These are phyloP conservation scores for Plutella xylostella DNA, from an alignment of 2,888 invertebrate species.

Conservation along the genomic window DNA sequence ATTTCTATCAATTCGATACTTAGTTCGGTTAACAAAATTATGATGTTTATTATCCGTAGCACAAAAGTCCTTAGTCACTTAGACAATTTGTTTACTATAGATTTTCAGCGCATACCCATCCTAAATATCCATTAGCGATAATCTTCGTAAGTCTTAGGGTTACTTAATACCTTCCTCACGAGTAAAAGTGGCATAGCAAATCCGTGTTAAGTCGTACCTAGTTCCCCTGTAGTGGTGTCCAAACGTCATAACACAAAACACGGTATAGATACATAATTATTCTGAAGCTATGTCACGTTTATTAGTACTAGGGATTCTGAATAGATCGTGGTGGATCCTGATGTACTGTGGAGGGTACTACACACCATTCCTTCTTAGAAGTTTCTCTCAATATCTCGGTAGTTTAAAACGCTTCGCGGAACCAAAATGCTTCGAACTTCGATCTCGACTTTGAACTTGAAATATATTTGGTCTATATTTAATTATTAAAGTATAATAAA, in stretches of 20 bases:
- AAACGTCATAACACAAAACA: no score
- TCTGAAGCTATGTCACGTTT: no score
- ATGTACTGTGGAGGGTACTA: not conserved
- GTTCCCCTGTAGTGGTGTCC: no score
- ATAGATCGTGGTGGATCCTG: not conserved
- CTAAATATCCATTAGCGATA: not conserved
- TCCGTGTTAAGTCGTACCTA: no score
- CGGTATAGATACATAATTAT: no score
- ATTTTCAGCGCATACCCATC: no score
- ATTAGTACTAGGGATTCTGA: no score
- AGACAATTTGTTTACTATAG: not conserved
- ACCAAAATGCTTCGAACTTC: constrained; percentile 5
- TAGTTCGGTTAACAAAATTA: no score
- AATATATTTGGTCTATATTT: constrained; percentile 3
- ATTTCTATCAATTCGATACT: no score
- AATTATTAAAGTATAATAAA: not conserved
- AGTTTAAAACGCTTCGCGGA: constrained; percentile 5
- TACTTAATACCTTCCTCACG: not conserved
- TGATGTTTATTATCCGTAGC: no score
- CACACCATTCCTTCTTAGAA: not conserved
- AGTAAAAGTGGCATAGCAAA: no score
- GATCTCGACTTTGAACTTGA: constrained; percentile 2
- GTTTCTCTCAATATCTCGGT: not conserved
- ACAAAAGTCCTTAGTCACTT: not conserved
- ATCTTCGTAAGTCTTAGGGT: not conserved